Conservation (phyloP, 2,797 vertebrate species). For the Megaceryle alcyon region DNA sequence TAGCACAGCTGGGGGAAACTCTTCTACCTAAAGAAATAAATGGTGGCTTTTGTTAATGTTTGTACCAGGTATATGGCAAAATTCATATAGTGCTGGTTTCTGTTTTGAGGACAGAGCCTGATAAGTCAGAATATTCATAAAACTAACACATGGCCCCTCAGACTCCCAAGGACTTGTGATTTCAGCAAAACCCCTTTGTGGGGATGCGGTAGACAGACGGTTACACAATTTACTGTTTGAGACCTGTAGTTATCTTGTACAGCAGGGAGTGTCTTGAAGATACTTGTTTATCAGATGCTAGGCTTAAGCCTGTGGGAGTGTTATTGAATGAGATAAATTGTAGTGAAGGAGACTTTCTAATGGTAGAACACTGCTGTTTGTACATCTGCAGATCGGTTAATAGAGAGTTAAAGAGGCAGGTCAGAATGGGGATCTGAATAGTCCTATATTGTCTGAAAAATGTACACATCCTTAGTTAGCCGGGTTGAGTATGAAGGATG, state of each 20-base stretch:
- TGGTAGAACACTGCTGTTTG: constrained; percentile 58
- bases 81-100: neutral
- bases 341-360: neutral
- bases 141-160: constrained; percentile 14
- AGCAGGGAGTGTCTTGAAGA: neutral
- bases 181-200: constrained; percentile 18
- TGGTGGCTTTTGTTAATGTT: neutral
- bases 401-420: constrained; percentile 27
- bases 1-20: constrained; percentile 2
- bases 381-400: constrained; percentile 58
- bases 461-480: constrained; percentile 34
- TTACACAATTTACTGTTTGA: neutral
- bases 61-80: neutral
- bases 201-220: neutral
- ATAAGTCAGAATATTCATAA: constrained; percentile 42
- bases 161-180: neutral
- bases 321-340: neutral
- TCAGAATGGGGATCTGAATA: constrained; percentile 29
- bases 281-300: neutral
- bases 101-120: constrained; percentile 7
- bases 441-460: constrained; percentile 50
- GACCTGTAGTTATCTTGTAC: neutral
- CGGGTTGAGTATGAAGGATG: neutral
- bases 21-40: constrained; percentile 34
- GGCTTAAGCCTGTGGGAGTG: neutral